These are phyloP conservation scores for Megaceryle maxima DNA, from an alignment of 2,113 vertebrate species.

Conservation along the genomic window DNA sequence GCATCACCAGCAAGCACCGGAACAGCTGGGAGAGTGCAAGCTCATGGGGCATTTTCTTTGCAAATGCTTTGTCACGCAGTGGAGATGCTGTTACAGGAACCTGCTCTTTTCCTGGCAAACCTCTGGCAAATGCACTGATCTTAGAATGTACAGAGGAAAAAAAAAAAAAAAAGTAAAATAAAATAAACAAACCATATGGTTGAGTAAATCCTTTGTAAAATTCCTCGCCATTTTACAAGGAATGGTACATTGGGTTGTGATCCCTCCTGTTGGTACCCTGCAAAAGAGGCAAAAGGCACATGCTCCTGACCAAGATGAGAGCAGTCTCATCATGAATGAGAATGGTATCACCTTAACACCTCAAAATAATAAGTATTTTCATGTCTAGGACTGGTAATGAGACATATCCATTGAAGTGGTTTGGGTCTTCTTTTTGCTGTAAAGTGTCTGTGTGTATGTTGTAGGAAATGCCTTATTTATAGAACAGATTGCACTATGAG, in stretches of 20 bases:
- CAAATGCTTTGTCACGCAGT: background rate
- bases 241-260: background rate
- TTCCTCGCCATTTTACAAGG: background rate
- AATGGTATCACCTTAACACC: background rate
- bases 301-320: background rate
- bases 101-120: background rate
- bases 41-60: background rate
- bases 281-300: background rate
- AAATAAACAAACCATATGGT: background rate
- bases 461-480: background rate
- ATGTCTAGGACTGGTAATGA: background rate
- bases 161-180: background rate
- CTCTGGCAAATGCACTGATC: background rate
- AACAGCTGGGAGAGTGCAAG: background rate
- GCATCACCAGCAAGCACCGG: fast-evolving
- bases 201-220: background rate
- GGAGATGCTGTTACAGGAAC: background rate
- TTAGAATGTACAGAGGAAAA: background rate
- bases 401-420: background rate
- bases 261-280: background rate
- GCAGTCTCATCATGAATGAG: background rate
- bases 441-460: background rate
- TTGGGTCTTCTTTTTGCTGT: background rate
- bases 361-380: background rate
- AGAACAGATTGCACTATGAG: background rate